Conservation (phyloP, 2,797 vertebrate genomes). For the Mormyrops attenuatus region DNA sequence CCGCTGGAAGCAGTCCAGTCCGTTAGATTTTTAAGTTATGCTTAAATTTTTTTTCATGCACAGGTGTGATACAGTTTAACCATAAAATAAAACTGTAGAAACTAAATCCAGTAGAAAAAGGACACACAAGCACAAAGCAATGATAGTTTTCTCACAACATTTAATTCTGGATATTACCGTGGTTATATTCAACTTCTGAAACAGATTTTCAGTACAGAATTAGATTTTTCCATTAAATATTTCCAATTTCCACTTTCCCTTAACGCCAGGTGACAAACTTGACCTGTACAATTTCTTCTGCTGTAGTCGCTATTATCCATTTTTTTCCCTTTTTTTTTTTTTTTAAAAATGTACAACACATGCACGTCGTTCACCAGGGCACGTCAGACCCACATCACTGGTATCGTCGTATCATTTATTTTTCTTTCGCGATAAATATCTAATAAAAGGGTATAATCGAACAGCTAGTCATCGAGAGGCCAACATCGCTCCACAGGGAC, state of each 20-base stretch:
- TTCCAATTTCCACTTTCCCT: constrained; percentile 43
- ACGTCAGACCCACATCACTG: constrained; percentile 64
- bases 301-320: constrained; percentile 52
- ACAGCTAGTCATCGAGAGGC: constrained; percentile 84
- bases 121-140: background rate
- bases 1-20: background rate
- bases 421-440: constrained; percentile 60
- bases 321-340: background rate
- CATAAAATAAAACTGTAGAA: background rate
- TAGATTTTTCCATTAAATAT: constrained; percentile 44
- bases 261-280: constrained; percentile 74
- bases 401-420: constrained; percentile 30
- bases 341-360: constrained; percentile 67
- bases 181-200: constrained; percentile 86
- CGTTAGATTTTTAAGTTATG: background rate
- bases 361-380: constrained; percentile 84
- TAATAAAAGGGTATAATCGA: constrained; percentile 82
- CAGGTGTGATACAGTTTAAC: background rate
- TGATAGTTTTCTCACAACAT: constrained; percentile 66
- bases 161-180: constrained; percentile 91
- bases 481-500: constrained; percentile 69
- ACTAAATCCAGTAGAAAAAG: no score
- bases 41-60: no score
- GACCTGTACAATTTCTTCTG: constrained; percentile 71
- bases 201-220: constrained; percentile 85